phyloP scores from a whole-genome alignment of 2,888 invertebrate genomes.

The Orchestes rusci region DNA sequence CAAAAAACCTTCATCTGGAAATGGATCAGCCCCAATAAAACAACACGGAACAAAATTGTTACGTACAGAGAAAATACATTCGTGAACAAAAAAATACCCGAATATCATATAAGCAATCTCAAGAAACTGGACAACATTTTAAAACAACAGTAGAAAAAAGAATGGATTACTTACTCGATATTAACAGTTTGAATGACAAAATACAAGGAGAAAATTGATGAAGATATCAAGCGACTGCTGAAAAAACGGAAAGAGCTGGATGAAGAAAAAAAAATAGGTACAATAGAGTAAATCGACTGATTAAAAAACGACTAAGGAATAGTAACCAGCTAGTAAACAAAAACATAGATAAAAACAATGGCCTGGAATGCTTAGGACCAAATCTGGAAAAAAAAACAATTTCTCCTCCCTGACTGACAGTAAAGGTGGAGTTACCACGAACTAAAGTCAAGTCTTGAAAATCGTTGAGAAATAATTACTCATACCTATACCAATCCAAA shows the following conservation, averaged over 20 bases:
- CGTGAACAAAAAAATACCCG: neutral
- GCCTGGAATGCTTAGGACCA: neutral
- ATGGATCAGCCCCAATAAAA: slow-evolving; percentile 5
- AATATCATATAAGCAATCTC: neutral
- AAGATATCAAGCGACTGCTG: neutral
- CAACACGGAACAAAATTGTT: slow-evolving; percentile 7
- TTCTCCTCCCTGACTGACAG: neutral
- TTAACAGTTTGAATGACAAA: neutral
- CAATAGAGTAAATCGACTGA: slow-evolving; percentile 1
- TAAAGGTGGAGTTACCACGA: slow-evolving; percentile 1
- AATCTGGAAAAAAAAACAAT: neutral
- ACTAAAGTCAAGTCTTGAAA: neutral
- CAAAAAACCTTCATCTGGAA: neutral
- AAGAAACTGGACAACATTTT: slow-evolving; percentile 1
- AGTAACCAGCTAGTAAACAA: neutral
- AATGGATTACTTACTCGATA: neutral
- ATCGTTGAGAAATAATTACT: slow-evolving; percentile 4
- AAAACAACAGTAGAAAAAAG: neutral
- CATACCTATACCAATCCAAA: slow-evolving; percentile 1
- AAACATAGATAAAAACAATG: slow-evolving; percentile 4
- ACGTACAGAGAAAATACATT: slow-evolving; percentile 1
- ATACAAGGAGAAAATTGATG: neutral
- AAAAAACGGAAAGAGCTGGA: neutral
- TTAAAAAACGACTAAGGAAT: slow-evolving; percentile 1
- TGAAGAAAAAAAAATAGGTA: neutral